These are phyloP conservation scores for Muraenolepis orangiensis DNA, from an alignment of 2,797 vertebrate genomes.

Conservation along the genomic window DNA sequence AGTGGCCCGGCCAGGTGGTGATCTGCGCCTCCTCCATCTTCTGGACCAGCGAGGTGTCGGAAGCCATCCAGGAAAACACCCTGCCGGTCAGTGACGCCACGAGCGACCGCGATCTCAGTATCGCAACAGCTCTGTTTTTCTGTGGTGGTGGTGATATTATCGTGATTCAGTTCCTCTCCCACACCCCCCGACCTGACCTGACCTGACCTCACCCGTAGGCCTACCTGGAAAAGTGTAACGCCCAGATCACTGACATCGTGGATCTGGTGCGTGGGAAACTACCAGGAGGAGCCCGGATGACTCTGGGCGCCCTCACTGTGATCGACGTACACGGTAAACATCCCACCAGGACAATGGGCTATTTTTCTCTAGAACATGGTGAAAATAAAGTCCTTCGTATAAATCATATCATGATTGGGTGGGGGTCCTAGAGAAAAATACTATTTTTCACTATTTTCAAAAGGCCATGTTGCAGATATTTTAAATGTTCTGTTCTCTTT, in stretches of 20 bases:
- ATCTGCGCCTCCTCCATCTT: conserved; percentile 90
- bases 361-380: too few species aligned
- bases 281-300: conserved; percentile 84
- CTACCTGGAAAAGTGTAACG: conserved; percentile 83
- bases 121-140: not conserved
- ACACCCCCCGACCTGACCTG: too few species aligned
- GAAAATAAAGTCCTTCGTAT: too few species aligned
- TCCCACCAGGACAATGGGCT: too few species aligned
- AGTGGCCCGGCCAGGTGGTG: conserved; percentile 93
- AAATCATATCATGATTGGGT: too few species aligned
- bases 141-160: not conserved
- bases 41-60: conserved; percentile 89
- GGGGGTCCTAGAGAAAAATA: too few species aligned
- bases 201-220: conserved; percentile 61
- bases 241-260: conserved; percentile 86
- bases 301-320: conserved; percentile 86
- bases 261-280: conserved; percentile 88
- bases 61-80: conserved; percentile 76
- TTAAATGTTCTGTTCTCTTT: too few species aligned
- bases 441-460: too few species aligned
- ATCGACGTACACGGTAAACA: conserved; percentile 90
- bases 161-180: too few species aligned
- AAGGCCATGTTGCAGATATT: too few species aligned
- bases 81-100: conserved; percentile 70
- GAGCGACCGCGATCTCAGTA: not conserved